Conservation (phyloP, 2,888 invertebrate genomes). For the Automeris io region DNA sequence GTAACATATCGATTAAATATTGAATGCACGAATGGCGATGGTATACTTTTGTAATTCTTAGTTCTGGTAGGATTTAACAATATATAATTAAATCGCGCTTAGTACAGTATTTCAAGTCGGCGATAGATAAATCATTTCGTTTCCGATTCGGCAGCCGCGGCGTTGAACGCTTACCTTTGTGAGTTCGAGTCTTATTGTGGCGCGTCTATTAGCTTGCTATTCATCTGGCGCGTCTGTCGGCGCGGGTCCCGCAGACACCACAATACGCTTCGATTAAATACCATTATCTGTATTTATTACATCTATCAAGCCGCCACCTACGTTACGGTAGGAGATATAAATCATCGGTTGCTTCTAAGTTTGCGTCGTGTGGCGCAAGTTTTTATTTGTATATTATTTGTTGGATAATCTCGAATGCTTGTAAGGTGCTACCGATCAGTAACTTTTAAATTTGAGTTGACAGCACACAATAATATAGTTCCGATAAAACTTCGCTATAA, state of each 20-base stretch:
- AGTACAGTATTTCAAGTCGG: not conserved
- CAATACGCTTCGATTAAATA: constrained; percentile 52
- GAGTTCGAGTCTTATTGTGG: constrained; percentile 10
- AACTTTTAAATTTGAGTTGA: too few relatives aligned
- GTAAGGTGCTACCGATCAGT: too few relatives aligned
- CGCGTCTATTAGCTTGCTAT: constrained; percentile 45
- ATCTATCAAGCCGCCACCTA: constrained; percentile 37
- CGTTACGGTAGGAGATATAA: constrained; percentile 24
- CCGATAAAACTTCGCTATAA: too few relatives aligned
- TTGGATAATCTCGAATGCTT: too few relatives aligned
- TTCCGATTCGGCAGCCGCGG: constrained; percentile 16
- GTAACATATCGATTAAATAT: too few relatives aligned
- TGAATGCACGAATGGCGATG: too few relatives aligned
- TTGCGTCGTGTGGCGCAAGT: not conserved
- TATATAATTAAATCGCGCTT: not conserved
- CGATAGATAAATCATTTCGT: constrained; percentile 10
- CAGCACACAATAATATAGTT: too few relatives aligned
- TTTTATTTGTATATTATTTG: not conserved
- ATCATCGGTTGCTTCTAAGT: constrained; percentile 15
- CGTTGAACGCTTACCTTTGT: constrained; percentile 32
- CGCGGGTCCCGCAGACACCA: constrained; percentile 30
- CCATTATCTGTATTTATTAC: constrained; percentile 59
- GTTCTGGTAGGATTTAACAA: too few relatives aligned
- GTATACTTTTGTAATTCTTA: too few relatives aligned
- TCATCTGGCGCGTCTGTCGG: constrained; percentile 40